A percentile compares a stretch with the other conserved stretches of the same genome.
Evolutionary conservation across 2,888 invertebrate genomes (phyloP).

Genomic region (Brenthis hecate): DNA sequence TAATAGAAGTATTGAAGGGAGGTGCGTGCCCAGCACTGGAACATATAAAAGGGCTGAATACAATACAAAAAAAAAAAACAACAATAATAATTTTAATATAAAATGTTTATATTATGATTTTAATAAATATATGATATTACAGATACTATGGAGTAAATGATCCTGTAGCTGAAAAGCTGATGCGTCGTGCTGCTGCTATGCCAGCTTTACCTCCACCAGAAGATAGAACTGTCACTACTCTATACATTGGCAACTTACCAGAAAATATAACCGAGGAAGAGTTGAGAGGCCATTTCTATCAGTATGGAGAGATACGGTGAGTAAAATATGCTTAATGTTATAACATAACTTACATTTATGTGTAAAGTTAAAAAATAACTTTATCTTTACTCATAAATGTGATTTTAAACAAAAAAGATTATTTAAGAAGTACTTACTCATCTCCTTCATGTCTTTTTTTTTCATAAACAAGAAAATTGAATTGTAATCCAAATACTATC

Average conservation of each 20-base stretch:
- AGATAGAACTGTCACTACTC: slow-evolving; percentile 96
- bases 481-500: too few species aligned
- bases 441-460: too few species aligned
- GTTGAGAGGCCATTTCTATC: slow-evolving; percentile 97
- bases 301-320: slow-evolving; percentile 97
- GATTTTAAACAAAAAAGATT: too few species aligned
- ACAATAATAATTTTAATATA: too few species aligned
- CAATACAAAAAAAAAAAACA: too few species aligned
- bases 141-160: slow-evolving; percentile 97
- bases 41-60: too few species aligned
- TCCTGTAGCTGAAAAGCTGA: slow-evolving; percentile 96
- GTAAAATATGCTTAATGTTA: not conserved
- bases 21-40: too few species aligned
- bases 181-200: slow-evolving; percentile 95
- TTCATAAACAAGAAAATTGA: too few species aligned
- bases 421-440: too few species aligned
- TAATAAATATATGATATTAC: slow-evolving; percentile 1
- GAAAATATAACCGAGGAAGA: slow-evolving; percentile 94
- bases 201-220: slow-evolving; percentile 98
- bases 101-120: not conserved
- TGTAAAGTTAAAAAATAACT: not conserved
- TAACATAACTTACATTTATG: not conserved
- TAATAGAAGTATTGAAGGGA: too few species aligned
- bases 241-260: slow-evolving; percentile 98
- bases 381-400: too few species aligned